Evolutionary conservation across 2,888 invertebrate genomes (phyloP).

Genomic region (Chrysolina oricalcia): DNA sequence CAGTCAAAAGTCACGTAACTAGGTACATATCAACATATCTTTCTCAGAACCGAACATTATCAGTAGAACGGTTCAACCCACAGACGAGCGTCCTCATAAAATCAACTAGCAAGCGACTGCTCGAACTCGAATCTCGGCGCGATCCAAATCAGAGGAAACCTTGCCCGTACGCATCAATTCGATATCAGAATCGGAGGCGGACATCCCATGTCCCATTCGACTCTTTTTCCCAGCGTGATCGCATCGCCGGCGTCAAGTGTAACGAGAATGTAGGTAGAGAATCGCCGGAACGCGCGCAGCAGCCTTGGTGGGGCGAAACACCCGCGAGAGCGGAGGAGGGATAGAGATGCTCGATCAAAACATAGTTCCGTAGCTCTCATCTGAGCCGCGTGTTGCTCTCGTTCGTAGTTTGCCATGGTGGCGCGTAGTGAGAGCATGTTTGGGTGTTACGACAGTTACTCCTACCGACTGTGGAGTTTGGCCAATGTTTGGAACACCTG

Average conservation of each 20-base stretch:
- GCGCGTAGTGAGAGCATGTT: conserved; percentile 86
- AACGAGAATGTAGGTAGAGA: conserved; percentile 56
- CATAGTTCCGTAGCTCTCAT: conserved; percentile 58
- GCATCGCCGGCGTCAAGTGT: conserved; percentile 50
- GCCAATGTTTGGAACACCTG: conserved; percentile 85
- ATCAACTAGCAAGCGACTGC: conserved; percentile 23
- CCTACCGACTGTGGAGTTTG: conserved; percentile 84
- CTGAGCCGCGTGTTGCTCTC: conserved; percentile 58
- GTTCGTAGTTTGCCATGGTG: conserved; percentile 85
- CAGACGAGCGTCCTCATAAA: conserved; percentile 14
- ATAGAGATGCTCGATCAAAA: conserved; percentile 55
- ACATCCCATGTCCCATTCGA: conserved; percentile 25
- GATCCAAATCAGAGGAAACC: conserved; percentile 54
- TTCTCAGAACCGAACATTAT: conserved; percentile 17
- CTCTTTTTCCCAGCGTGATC: conserved; percentile 25
- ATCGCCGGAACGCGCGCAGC: conserved; percentile 36
- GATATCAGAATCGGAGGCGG: conserved; percentile 68
- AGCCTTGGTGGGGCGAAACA: conserved; percentile 56
- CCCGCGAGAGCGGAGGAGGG: conserved; percentile 55
- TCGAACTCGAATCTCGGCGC: conserved; percentile 30
- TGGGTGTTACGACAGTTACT: conserved; percentile 84
- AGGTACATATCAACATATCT: not conserved
- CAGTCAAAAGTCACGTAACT: not conserved
- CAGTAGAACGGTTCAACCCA: conserved; percentile 19
- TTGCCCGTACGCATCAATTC: conserved; percentile 66